These are phyloP conservation scores for Drosophila pandora DNA, from an alignment of 1,140 invertebrate genomes.

Conservation along the genomic window DNA sequence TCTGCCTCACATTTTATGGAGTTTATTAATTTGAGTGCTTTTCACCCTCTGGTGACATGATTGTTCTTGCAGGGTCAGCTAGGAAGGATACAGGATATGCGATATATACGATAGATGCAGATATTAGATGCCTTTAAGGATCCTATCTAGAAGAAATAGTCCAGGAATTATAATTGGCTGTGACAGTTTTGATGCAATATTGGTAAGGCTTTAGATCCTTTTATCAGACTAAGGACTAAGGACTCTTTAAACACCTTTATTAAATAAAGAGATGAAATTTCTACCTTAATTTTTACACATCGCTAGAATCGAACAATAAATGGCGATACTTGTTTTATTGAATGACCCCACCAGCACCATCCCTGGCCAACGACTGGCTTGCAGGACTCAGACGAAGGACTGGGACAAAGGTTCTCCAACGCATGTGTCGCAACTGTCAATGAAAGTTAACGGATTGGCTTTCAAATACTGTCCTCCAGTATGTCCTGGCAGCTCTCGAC, in stretches of 20 bases:
- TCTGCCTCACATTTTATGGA: conserved; percentile 80
- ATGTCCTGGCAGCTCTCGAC: conserved; percentile 14
- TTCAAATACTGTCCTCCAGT: conserved; percentile 50
- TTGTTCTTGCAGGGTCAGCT: conserved; percentile 18
- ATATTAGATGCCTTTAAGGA: neutral
- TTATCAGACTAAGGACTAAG: no score
- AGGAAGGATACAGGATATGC: neutral
- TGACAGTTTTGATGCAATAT: no score
- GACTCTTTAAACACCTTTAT: no score
- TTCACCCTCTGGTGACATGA: conserved; percentile 70
- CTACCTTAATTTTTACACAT: neutral
- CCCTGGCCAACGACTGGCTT: neutral
- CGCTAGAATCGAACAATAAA: conserved; percentile 39
- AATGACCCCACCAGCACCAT: conserved; percentile 30
- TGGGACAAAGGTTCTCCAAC: conserved; percentile 28
- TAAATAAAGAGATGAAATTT: no score
- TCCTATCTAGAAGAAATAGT: no score
- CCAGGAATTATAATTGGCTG: no score
- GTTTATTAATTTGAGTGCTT: conserved; percentile 82
- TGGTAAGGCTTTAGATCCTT: no score
- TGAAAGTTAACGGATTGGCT: conserved; percentile 78
- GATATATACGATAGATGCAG: neutral
- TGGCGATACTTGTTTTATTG: conserved; percentile 77
- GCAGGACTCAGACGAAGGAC: neutral
- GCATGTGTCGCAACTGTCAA: conserved; percentile 80